These are phyloP conservation scores for Epistrophe eligans DNA, from an alignment of 2,888 invertebrate species.

Conservation along the genomic window DNA sequence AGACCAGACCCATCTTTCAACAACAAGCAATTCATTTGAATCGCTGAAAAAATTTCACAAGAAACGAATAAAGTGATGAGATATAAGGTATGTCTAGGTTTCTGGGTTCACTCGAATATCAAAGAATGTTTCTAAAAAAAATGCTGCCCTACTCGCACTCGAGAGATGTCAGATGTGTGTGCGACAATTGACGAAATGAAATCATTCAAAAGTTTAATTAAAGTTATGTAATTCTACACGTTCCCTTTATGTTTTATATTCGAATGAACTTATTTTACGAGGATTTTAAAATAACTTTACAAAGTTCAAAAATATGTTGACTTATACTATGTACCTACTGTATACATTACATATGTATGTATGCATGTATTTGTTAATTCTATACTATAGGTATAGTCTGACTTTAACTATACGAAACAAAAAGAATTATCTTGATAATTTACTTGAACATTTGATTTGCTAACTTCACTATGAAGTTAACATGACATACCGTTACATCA, in stretches of 20 bases:
- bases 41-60: slow-evolving; percentile 29
- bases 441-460: too few species aligned
- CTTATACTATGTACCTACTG: too few species aligned
- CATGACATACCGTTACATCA: too few species aligned
- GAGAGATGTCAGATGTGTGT: slow-evolving; percentile 20
- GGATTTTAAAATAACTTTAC: not conserved
- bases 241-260: not conserved
- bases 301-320: not conserved
- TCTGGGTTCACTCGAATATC: slow-evolving; percentile 39
- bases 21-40: slow-evolving; percentile 66
- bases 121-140: slow-evolving; percentile 35
- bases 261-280: too few species aligned
- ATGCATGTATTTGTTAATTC: too few species aligned
- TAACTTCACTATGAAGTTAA: too few species aligned
- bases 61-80: not conserved
- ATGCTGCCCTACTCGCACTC: not conserved
- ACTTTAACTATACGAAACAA: too few species aligned
- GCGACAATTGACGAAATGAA: slow-evolving; percentile 69
- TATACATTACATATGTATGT: too few species aligned
- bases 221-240: slow-evolving; percentile 61
- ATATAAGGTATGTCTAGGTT: not conserved
- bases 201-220: slow-evolving; percentile 72
- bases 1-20: slow-evolving; percentile 60
- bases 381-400: too few species aligned
- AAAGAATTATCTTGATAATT: too few species aligned